Evolutionary conservation across 1,140 invertebrate species (phyloP).

Genomic region (Penaeus japonicus): DNA sequence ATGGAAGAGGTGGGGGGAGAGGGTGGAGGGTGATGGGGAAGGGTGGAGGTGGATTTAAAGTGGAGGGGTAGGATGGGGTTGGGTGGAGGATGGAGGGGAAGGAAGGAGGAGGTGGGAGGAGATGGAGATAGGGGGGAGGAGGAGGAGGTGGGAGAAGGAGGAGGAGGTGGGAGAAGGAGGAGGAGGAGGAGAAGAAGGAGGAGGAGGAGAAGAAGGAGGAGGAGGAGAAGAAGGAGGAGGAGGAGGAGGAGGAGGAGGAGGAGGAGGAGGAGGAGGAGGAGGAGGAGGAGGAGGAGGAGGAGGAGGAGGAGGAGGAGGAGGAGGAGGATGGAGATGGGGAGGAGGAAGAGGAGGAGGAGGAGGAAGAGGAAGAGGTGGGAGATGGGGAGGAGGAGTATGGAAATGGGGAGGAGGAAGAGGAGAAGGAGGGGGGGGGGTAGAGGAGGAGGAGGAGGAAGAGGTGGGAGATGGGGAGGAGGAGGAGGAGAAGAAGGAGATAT

Average conservation of each 20-base stretch:
- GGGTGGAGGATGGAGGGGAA: background rate
- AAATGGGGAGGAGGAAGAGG: background rate
- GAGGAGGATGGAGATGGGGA: background rate
- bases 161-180: background rate
- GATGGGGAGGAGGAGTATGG: too few species aligned
- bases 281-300: background rate
- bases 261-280: too few species aligned
- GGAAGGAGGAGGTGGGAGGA: background rate
- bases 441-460: background rate
- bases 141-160: background rate
- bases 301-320: background rate
- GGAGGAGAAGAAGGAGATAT: background rate
- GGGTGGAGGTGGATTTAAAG: background rate
- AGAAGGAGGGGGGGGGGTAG: too few species aligned
- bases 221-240: background rate
- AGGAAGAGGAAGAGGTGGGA: background rate
- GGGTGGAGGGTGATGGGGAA: too few species aligned
- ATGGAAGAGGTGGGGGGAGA: too few species aligned
- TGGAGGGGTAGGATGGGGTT: background rate
- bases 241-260: background rate
- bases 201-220: background rate
- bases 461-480: background rate
- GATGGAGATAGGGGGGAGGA: background rate
- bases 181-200: too few species aligned
- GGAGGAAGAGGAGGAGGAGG: background rate